Evolutionary conservation across 2,888 invertebrate genomes (phyloP), one percentile per base, ranked within the genome.

Genomic region (Dichetophora obliterata): DNA sequence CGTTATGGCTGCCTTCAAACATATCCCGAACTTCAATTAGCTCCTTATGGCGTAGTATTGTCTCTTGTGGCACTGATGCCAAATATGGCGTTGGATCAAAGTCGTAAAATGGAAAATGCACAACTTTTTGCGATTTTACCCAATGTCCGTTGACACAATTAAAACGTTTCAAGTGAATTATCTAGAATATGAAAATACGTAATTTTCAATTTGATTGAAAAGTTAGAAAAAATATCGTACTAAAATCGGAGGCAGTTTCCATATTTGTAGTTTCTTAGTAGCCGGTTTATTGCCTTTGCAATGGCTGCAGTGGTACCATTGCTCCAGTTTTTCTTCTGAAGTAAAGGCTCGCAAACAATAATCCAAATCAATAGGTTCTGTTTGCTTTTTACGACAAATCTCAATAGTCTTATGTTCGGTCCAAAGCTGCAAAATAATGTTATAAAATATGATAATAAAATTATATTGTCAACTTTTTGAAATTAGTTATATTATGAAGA

Each of bases 81-180:
- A 97, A 90, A 90, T 95, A 98, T 5, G 93, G 93, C 0, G 96
- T 94, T 0, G 96, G 96, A 86, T 97, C 96, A 87, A 97, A 96
- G 85, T 95, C 92, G 81, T 93, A 92, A 86, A 95, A 93, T 0
- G 97, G 96, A 87, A 97, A 97, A 86, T 96, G 94, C 0, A 97
- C 97, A 31, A 95, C 95, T 88, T 97, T 97, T 86, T 96, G 96
- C 0, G 97, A 97, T 88, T 98, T 98, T 31, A 97, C 95, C 97
- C 97, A 98, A 85, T 96, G 94, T 86, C 93, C 95, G 90, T 96
- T 95, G 74, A 96, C 93, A 88, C 93, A 96, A 88, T 97, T 97
- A 90, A 98, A 98, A 2, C 98, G 93, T 88, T 98, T 98, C 81
- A 98, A 90, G 88, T 98, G 97, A 73, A 98, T 92, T 85, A 98